Evolutionary conservation across 2,797 vertebrate genomes (phyloP).

Genomic region (Hippocampus kuda): DNA sequence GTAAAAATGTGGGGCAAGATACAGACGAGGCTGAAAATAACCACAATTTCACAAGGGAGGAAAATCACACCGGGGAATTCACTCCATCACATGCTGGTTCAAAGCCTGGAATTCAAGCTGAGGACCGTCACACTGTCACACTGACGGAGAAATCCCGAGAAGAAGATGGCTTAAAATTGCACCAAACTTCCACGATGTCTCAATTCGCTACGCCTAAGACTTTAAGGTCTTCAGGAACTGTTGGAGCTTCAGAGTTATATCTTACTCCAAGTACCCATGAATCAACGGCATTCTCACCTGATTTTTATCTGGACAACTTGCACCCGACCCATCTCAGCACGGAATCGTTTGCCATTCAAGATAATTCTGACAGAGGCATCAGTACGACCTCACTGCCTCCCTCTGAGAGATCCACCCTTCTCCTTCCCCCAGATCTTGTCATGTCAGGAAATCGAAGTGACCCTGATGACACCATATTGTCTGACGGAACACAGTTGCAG

Average conservation of each 20-base stretch:
- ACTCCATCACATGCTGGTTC: conserved; percentile 12
- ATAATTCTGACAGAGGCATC: conserved; percentile 27
- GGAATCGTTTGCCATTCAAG: conserved; percentile 8
- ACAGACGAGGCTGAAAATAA: conserved; percentile 16
- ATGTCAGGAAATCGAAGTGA: conserved; percentile 44
- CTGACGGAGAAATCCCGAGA: background rate
- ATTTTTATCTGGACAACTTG: background rate
- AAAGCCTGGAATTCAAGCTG: conserved; percentile 7
- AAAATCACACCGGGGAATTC: background rate
- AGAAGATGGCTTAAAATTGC: conserved; percentile 17
- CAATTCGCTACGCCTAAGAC: conserved; percentile 18
- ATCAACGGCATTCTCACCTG: conserved; percentile 11
- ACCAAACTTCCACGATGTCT: conserved; percentile 8
- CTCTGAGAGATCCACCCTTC: conserved; percentile 25
- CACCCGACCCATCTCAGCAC: conserved; percentile 15
- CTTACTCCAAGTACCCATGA: conserved; percentile 21
- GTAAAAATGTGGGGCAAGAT: conserved; percentile 18
- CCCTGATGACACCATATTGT: conserved; percentile 28
- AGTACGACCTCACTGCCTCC: conserved; percentile 26
- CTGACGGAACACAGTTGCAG: conserved; percentile 48
- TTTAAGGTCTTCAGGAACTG: conserved; percentile 6
- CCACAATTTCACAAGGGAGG: background rate
- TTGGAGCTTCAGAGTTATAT: background rate
- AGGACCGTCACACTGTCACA: background rate
- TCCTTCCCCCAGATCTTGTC: background rate